A percentile compares a stretch with the other conserved stretches of the same genome.
Evolutionary conservation across 2,113 vertebrate species (phyloP).

Genomic region (Emydura subglobosa): DNA sequence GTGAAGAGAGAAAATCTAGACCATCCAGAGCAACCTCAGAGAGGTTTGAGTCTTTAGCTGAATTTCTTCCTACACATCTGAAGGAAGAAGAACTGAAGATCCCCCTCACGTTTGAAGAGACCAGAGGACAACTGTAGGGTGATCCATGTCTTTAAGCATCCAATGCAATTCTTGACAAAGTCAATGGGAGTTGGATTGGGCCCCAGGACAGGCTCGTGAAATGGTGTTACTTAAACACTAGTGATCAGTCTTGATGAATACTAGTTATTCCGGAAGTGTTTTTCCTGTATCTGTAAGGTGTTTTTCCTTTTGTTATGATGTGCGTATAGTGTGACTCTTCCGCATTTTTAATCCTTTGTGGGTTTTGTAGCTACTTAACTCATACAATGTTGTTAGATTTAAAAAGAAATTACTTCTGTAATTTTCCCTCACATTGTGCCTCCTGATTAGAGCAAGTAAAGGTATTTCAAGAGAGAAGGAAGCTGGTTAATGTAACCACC

Average conservation of each 20-base stretch:
- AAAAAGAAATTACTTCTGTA: background rate
- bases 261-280: background rate
- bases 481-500: background rate
- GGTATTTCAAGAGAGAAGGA: background rate
- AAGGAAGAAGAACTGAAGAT: background rate
- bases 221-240: fast-evolving
- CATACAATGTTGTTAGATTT: background rate
- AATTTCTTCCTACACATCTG: no score
- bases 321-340: background rate
- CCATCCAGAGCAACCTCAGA: background rate
- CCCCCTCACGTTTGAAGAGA: background rate
- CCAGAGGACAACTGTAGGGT: background rate
- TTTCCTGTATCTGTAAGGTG: background rate
- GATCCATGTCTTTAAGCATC: slow-evolving; percentile 1
- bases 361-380: fast-evolving
- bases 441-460: background rate
- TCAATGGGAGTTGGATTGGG: background rate
- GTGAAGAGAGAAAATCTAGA: slow-evolving; percentile 1
- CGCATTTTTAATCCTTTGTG: fast-evolving
- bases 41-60: background rate
- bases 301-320: background rate
- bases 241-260: background rate
- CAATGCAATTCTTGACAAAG: background rate
- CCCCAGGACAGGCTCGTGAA: background rate
- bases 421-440: background rate